Percentiles rank a stretch among this genome's conserved stretches.
Evolutionary conservation across 1,140 invertebrate genomes (phyloP).

Genomic region (Bombyx mori): ASM3026992v2 NC_085131.1:5007001-5007500

Average conservation of each 20-base stretch:
- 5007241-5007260: too few relatives aligned
- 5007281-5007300: not conserved
- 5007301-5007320: conserved; percentile 15
- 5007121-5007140: too few relatives aligned
- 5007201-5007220: too few relatives aligned
- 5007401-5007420: conserved; percentile 24
- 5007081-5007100: too few relatives aligned
- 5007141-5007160: too few relatives aligned
- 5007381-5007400: conserved; percentile 10
- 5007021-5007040: conserved; percentile 1
- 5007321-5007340: conserved; percentile 33
- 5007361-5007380: conserved; percentile 19
- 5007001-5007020: conserved; percentile 15
- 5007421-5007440: conserved; percentile 28
- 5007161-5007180: too few relatives aligned
- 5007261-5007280: conserved; percentile 17
- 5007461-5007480: conserved; percentile 30
- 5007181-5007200: too few relatives aligned
- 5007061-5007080: too few relatives aligned
- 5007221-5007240: too few relatives aligned
- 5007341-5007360: conserved; percentile 28
- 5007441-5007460: conserved; percentile 63
- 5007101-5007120: too few relatives aligned
- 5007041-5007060: not conserved
- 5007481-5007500: conserved; percentile 19